Evolutionary conservation across 2,113 vertebrate genomes (phyloP).

Genomic region (Paralichthys olivaceus): DNA sequence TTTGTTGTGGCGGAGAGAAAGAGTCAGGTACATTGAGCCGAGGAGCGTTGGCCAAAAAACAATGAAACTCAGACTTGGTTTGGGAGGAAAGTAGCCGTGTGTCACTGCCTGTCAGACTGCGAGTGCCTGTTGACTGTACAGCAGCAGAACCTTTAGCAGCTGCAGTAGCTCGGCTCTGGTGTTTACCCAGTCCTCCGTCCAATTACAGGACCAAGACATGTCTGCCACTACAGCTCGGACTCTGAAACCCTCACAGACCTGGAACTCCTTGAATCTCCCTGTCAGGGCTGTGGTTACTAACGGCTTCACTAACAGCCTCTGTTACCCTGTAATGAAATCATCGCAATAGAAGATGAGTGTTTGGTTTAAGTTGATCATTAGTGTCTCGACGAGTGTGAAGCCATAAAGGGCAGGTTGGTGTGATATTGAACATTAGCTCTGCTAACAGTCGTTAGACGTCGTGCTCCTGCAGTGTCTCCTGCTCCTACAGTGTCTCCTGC

Average conservation of each 20-base stretch:
- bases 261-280: slow-evolving; percentile 6
- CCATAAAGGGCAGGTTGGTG: neutral
- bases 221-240: slow-evolving; percentile 2
- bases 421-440: slow-evolving; percentile 9
- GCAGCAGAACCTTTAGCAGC: neutral
- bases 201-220: slow-evolving; percentile 31
- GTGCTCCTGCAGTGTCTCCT: slow-evolving; percentile 13
- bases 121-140: neutral
- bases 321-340: slow-evolving; percentile 18
- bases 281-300: slow-evolving; percentile 15
- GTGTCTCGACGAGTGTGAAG: slow-evolving; percentile 25
- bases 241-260: slow-evolving; percentile 21
- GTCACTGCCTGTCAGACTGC: slow-evolving; percentile 2
- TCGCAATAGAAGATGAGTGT: slow-evolving; percentile 12
- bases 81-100: neutral
- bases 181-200: slow-evolving; percentile 27
- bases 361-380: slow-evolving; percentile 30
- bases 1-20: too few relatives aligned
- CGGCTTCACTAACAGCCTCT: slow-evolving; percentile 4
- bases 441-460: slow-evolving; percentile 12
- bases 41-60: neutral
- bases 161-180: neutral
- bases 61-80: neutral
- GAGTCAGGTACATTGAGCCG: too few relatives aligned
- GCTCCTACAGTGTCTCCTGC: neutral